These are phyloP conservation scores for Carcina quercana DNA, from an alignment of 2,888 invertebrate species.

Conservation along the genomic window DNA sequence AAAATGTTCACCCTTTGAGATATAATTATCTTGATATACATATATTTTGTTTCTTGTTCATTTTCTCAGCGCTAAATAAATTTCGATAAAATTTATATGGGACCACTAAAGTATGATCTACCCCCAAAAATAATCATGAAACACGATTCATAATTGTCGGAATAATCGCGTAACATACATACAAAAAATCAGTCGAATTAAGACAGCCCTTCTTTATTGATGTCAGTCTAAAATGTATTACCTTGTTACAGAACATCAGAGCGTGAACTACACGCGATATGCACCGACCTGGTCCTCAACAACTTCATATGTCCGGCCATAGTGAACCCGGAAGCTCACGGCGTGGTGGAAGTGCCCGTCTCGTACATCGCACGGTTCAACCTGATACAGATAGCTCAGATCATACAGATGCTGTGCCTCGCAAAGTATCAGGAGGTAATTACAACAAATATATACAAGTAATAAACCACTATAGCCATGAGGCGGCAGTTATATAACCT, in stretches of 20 bases:
- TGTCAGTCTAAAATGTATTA: neutral
- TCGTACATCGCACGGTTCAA: conserved; percentile 93
- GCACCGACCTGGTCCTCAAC: conserved; percentile 94
- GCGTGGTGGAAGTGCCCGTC: conserved; percentile 94
- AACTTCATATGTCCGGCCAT: conserved; percentile 97
- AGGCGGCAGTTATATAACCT: too few relatives aligned
- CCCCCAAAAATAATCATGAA: too few relatives aligned
- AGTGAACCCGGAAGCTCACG: conserved; percentile 96
- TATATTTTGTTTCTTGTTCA: too few relatives aligned
- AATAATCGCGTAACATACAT: too few relatives aligned
- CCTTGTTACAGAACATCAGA: conserved; percentile 56
- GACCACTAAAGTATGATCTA: too few relatives aligned
- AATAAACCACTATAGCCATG: too few relatives aligned
- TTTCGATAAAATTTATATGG: too few relatives aligned
- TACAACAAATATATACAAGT: neutral
- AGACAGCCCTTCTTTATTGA: neutral
- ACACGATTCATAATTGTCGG: too few relatives aligned
- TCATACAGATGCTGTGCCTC: conserved; percentile 92
- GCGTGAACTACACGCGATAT: conserved; percentile 78
- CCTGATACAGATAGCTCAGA: conserved; percentile 92
- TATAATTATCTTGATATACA: too few relatives aligned
- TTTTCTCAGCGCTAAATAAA: too few relatives aligned
- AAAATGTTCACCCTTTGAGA: too few relatives aligned
- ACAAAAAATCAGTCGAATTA: too few relatives aligned
- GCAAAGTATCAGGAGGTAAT: conserved; percentile 85